phyloP scores from a whole-genome alignment of 2,797 vertebrate species.

The Rhynchotus rufescens region DNA sequence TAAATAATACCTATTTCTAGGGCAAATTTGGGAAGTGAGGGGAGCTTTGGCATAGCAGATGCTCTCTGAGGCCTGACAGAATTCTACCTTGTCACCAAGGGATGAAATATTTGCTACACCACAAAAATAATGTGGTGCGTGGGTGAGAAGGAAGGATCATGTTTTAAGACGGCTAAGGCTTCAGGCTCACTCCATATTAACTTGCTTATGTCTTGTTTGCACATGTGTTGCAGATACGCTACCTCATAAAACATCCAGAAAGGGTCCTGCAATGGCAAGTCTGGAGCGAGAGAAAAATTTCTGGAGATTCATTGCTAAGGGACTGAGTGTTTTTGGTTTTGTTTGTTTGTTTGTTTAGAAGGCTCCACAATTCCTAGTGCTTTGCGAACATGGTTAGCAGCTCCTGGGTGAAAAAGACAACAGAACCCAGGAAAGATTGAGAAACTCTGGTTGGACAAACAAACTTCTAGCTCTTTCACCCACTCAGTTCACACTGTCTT shows the following conservation, averaged over 20 bases:
- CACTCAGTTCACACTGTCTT: conserved; percentile 36
- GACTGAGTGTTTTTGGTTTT: neutral
- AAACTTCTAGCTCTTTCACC: neutral
- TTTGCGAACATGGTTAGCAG: neutral
- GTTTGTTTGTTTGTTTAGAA: neutral
- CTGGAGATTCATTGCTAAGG: neutral
- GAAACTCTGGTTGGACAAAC: neutral
- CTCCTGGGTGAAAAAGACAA: neutral
- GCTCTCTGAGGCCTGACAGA: neutral
- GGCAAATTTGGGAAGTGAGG: neutral
- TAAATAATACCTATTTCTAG: neutral
- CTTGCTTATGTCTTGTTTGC: neutral
- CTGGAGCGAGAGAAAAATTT: neutral
- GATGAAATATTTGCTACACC: neutral
- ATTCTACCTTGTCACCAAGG: neutral
- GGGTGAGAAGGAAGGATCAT: neutral
- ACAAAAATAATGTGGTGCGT: accelerated
- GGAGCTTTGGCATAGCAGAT: neutral
- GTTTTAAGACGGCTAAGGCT: neutral
- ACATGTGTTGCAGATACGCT: neutral
- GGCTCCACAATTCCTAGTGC: neutral
- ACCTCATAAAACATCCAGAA: neutral
- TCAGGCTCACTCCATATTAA: neutral
- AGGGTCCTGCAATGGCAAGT: neutral
- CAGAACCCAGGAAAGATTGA: neutral